Evolutionary conservation across 2,113 vertebrate species (phyloP), one percentile per base, ranked within the genome.

Genomic region (Tenebrosternarchus preto): DNA sequence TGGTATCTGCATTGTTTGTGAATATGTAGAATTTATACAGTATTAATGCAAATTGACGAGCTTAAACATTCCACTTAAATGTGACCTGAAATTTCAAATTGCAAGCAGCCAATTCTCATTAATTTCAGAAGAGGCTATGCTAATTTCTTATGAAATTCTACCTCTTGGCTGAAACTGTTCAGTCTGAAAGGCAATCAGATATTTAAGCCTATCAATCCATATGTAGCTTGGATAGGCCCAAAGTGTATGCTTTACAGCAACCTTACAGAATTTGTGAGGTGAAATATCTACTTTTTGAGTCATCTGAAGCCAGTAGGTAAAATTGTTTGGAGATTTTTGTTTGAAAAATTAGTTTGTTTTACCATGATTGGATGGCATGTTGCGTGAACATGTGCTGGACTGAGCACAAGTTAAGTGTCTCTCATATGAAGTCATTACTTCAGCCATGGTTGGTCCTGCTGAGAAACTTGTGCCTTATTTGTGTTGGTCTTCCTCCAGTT

Each of bases 391-490:
- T 59, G 78, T 81, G 55, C 73, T 57, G 66, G 50, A 31, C 19
- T 36, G 71, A 74, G 61, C 46, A 71, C 57, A 75, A 75, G 55
- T 60, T 31, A 73, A 39, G 5, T 70, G 6, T 25, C 29, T 71
- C 39, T 84, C 50, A 33, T 76, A 33, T 67, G 53, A 63, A 46
- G 43, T 78, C 17, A 53, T 76, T 68, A 73, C 63, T 77, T 69
- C 76, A 81, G 75, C 60, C 82, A 66, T 67, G 82, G 68, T 80
- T 73, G 80, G 77, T 85, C 60, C 66, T 68, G 76, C 76, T 82
- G 73, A 82, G 82, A 86, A 80, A 82, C 67, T 86, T 82, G 76
- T 86, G 85, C 85, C 85, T 86, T 86, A 86, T 86, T 86, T 82
- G 82, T 82, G 82, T 81, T 82, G 29, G 85, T 86, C 82, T 82